Conservation (phyloP, 2,888 invertebrate species). For the Theodoxus fluviatilis region DNA sequence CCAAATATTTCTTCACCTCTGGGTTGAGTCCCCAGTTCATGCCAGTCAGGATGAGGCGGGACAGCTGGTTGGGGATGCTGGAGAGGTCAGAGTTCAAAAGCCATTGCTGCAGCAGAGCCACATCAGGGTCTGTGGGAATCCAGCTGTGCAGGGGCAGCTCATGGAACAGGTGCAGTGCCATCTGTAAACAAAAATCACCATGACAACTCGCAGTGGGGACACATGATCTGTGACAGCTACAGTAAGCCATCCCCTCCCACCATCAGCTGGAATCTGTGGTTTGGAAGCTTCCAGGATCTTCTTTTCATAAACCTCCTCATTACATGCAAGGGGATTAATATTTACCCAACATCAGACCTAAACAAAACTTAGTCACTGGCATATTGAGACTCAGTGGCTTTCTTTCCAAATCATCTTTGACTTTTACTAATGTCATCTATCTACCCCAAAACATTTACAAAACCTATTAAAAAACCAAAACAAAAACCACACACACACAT, state of each 20-base stretch:
- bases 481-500: not conserved
- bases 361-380: too few relatives aligned
- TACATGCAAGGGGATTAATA: not conserved
- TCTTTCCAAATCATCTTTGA: too few relatives aligned
- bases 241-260: too few relatives aligned
- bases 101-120: slow-evolving; percentile 74
- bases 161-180: slow-evolving; percentile 75
- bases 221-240: too few relatives aligned
- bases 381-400: too few relatives aligned
- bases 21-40: slow-evolving; percentile 76
- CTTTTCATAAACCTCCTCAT: not conserved
- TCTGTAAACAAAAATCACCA: slow-evolving; percentile 53
- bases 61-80: slow-evolving; percentile 74
- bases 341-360: too few relatives aligned
- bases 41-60: slow-evolving; percentile 75
- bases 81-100: slow-evolving; percentile 72
- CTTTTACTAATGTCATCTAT: too few relatives aligned
- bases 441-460: too few relatives aligned
- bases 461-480: too few relatives aligned
- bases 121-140: slow-evolving; percentile 74
- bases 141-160: slow-evolving; percentile 77
- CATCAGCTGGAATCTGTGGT: too few relatives aligned
- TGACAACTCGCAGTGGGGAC: not conserved
- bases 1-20: slow-evolving; percentile 42
- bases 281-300: not conserved